A percentile compares a stretch with the other conserved stretches of the same genome.
Conservation (phyloP, 2,888 invertebrate genomes). For the Spisula subtruncata region DNA sequence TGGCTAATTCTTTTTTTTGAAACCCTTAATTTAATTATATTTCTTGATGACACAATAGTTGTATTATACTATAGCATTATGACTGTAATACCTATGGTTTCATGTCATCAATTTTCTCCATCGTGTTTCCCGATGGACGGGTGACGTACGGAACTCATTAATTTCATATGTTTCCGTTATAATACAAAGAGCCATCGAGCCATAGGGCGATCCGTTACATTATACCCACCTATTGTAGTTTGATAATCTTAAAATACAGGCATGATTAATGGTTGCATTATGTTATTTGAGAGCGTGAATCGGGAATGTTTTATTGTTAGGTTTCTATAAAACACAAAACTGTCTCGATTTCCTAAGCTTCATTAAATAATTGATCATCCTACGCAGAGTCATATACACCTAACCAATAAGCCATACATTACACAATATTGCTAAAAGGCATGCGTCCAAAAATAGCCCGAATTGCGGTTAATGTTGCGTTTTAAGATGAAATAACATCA, state of each 20-base stretch:
- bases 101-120: slow-evolving; percentile 21
- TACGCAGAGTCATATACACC: no score
- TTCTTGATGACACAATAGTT: neutral
- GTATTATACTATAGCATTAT: neutral
- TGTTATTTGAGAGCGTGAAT: neutral
- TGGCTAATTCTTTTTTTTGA: no score
- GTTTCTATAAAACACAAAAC: neutral
- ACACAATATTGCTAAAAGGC: no score
- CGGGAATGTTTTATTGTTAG: neutral
- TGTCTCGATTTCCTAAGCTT: slow-evolving; percentile 18
- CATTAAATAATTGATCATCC: slow-evolving; percentile 40
- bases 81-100: neutral
- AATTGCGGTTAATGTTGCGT: no score
- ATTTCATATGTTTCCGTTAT: neutral
- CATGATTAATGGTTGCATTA: slow-evolving; percentile 12
- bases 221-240: neutral
- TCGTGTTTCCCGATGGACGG: neutral
- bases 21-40: slow-evolving; percentile 14
- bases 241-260: neutral
- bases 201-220: neutral
- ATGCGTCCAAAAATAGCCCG: no score
- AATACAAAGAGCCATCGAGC: slow-evolving; percentile 11
- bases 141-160: slow-evolving; percentile 17
- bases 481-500: no score
- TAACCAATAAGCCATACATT: no score